Conservation (phyloP, 2,113 vertebrate genomes). For the Spea bombifrons region DNA sequence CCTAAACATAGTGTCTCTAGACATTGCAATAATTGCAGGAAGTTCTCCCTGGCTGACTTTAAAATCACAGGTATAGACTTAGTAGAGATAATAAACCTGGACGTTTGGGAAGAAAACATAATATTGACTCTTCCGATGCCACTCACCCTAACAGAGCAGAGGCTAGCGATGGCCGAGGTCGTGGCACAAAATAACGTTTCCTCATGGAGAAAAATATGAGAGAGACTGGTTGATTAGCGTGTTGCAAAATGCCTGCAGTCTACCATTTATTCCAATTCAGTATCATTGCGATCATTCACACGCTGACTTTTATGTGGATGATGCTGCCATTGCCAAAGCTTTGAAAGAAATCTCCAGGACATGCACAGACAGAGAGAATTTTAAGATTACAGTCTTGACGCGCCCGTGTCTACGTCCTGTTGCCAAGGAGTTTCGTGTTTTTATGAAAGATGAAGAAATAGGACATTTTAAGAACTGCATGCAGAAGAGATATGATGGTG, state of each 20-base stretch:
- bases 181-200: too few species aligned
- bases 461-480: conserved; percentile 71
- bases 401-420: fast-evolving
- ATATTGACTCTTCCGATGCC: too few species aligned
- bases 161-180: too few species aligned
- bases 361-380: conserved; percentile 76
- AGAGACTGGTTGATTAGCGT: conserved; percentile 75
- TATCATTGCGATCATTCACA: conserved; percentile 73
- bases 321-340: conserved; percentile 69
- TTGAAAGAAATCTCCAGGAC: conserved; percentile 75
- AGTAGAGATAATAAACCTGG: too few species aligned
- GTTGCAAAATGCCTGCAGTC: too few species aligned
- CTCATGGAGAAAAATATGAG: conserved; percentile 81
- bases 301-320: conserved; percentile 79
- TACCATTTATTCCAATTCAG: conserved; percentile 70
- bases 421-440: too few species aligned
- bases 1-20: too few species aligned
- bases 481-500: conserved; percentile 82
- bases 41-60: too few species aligned
- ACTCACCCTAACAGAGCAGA: too few species aligned
- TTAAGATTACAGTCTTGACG: conserved; percentile 54
- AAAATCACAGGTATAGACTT: too few species aligned
- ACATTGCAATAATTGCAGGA: too few species aligned
- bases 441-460: conserved; percentile 19
- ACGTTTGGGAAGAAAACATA: too few species aligned